Percentiles rank a stretch among this genome's conserved stretches.
These are phyloP conservation scores for Microvelia longipes DNA, from an alignment of 1,140 invertebrate species.

Conservation along the genomic window DNA sequence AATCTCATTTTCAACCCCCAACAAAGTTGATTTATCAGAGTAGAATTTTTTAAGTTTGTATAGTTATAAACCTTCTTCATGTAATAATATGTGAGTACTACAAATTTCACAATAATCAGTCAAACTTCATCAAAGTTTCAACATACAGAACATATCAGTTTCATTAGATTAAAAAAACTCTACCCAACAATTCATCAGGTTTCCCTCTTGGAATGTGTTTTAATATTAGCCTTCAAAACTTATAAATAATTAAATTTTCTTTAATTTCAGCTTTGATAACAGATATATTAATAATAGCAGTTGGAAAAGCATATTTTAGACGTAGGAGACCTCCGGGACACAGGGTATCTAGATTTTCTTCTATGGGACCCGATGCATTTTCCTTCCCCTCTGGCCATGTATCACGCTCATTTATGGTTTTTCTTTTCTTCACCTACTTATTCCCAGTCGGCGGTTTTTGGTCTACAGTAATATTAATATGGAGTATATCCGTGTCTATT, in stretches of 20 bases:
- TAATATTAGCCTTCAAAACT: no score
- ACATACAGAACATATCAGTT: no score
- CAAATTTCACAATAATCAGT: no score
- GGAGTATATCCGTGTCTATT: slow-evolving; percentile 54
- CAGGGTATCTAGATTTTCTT: slow-evolving; percentile 39
- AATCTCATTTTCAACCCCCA: no score
- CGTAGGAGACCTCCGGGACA: slow-evolving; percentile 57
- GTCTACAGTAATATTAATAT: slow-evolving; percentile 46
- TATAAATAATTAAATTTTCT: background rate
- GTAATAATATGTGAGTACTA: no score
- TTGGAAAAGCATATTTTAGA: slow-evolving; percentile 63
- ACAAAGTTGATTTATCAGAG: no score
- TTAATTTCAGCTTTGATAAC: slow-evolving; percentile 58
- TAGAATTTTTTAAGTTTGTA: no score
- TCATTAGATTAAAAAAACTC: no score
- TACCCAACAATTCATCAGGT: no score
- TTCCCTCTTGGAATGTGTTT: no score
- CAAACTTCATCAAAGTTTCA: no score
- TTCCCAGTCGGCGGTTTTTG: slow-evolving; percentile 41
- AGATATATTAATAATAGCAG: slow-evolving; percentile 67
- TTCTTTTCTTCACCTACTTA: slow-evolving; percentile 47
- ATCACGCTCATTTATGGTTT: slow-evolving; percentile 64
- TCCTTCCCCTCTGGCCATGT: slow-evolving; percentile 94
- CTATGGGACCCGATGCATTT: slow-evolving; percentile 65
- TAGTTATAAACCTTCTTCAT: no score